Base-by-base conservation (phyloP, 2,113 vertebrate genomes). In the Philantomba maxwellii region DNA sequence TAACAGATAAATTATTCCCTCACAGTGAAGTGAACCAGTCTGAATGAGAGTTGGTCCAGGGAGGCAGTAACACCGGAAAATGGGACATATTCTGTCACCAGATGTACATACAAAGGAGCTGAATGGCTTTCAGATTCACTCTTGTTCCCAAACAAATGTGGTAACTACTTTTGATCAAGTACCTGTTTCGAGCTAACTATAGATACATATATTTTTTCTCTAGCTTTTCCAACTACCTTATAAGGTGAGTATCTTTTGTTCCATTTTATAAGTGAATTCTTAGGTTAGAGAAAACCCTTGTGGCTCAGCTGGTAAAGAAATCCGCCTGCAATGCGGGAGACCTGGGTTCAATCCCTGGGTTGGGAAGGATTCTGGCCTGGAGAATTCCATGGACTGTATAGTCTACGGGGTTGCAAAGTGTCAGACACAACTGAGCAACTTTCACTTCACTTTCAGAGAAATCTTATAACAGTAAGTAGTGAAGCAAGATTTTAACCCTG, bases 261-360 rank as follows among this genome's bases (percentile, higher is more conserved):
- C 62, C 45, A 81, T 81, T 89, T 89, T 82, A 64, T 16, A 16
- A 66, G 43, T 57, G 45, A 94, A 86, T 87, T 28, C 14, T 5
- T 53, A 70, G 58, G 19, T 39, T 70, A 70, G 66, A 39, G 66
- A 23, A 70, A 70, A 70, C 66, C 66, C 19, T 70, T 39, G 66
- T 70, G n/a, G 3, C 64, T 64, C 33, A n/a, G 16, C 33, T n/a
- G 33, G 64, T 66, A 36, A 66, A 36, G 64, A n/a, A 66, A 70
- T 39, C n/a, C 2, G 0, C n/a, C 5, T 70, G 66, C 66, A 39
- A 39, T 39, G 66, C 1, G 1, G 66, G 66, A 70, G 66, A 70
- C 19, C 66, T 70, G 66, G 19, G 19, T 70, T 39, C 19, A 3
- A 3, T 70, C 19, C 19, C n/a, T 23, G n/a, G n/a, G 66, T 3